Base-by-base conservation (phyloP, 2,113 vertebrate genomes). In the Hiodon tergisus region DNA sequence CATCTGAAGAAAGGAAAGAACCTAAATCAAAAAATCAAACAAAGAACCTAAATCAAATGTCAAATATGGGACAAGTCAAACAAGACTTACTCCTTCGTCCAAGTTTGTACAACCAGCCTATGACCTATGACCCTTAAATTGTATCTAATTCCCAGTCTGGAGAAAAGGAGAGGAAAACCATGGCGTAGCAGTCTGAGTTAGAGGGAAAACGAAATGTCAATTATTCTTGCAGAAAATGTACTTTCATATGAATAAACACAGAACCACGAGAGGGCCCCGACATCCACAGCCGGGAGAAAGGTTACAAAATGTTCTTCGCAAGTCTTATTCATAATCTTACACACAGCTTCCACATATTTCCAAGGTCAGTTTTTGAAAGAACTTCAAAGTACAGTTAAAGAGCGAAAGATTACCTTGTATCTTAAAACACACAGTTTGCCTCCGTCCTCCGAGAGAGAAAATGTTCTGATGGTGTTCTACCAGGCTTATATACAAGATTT, bases 401-500 rank as follows among this genome's bases (percentile, higher is more conserved):
- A 10, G 58, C 5, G 6, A 57, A 5, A 63, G 6, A 17, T n/a
- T 50, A 14, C 14, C 55, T 16, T 13, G 2, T 0, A 13, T 17
- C 6, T 16, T 16, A 63, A 63, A 63, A n/a, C n/a, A 16, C 17
- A 2, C 13, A 13, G 2, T 7, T 0, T 9, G 52, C 17, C 55
- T 48, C 51, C 62, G 46, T 51, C 60, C 16, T 50, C 58, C 11
- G 57, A 48, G n/a, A 31, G 47, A 60, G 58, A 54, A 50, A 67
- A 71, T 68, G 61, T 62, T 13, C 62, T 65, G 70, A 50, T n/a
- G 58, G 31, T 62, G 58, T 50, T 79, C 75, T 83, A 76, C 58
- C 63, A 51, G 76, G 81, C 81, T 81, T 85, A 72, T 85, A 85
- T 83, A 84, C 80, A 82, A 77, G 81, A 83, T 83, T 85, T 81